phyloP scores from a whole-genome alignment of 2,113 vertebrate genomes.

The Coryphaenoides rupestris region DNA sequence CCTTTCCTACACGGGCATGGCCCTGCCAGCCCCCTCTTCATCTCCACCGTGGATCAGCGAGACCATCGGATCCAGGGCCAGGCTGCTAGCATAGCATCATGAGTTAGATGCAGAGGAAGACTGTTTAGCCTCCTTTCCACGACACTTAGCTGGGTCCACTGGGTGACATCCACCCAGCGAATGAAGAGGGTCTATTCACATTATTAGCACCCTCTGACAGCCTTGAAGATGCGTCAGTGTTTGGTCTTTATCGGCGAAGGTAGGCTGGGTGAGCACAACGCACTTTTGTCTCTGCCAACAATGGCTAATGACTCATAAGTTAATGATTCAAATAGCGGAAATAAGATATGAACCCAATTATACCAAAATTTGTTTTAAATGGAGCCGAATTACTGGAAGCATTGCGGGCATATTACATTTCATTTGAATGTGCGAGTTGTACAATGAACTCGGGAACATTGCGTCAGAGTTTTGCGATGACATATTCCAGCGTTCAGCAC shows the following conservation, averaged over 20 bases:
- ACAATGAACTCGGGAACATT: slow-evolving; percentile 6
- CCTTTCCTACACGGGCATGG: slow-evolving; percentile 47
- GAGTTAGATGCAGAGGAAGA: slow-evolving; percentile 32
- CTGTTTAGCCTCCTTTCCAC: slow-evolving; percentile 26
- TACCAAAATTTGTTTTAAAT: slow-evolving; percentile 38
- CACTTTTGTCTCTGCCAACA: too few species aligned
- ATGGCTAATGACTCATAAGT: too few species aligned
- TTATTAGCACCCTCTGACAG: too few species aligned
- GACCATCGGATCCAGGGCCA: slow-evolving; percentile 32
- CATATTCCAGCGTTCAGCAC: neutral
- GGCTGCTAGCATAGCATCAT: slow-evolving; percentile 41
- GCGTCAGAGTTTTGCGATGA: slow-evolving; percentile 5
- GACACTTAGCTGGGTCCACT: slow-evolving; percentile 36
- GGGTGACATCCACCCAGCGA: slow-evolving; percentile 50
- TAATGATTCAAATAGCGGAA: slow-evolving; percentile 50
- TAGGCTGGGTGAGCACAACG: too few species aligned
- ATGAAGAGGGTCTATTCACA: slow-evolving; percentile 42
- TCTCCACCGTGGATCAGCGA: slow-evolving; percentile 43
- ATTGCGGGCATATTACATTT: slow-evolving; percentile 36
- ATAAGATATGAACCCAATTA: slow-evolving; percentile 43
- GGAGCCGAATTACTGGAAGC: slow-evolving; percentile 36
- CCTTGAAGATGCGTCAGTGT: neutral
- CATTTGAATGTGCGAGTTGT: slow-evolving; percentile 22
- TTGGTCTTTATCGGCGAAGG: too few species aligned
- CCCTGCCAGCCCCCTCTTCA: slow-evolving; percentile 47